Evolutionary conservation across 2,888 invertebrate species (phyloP), one percentile per base, ranked within the genome.

Genomic region (Eumacrocentrus americanus): DNA sequence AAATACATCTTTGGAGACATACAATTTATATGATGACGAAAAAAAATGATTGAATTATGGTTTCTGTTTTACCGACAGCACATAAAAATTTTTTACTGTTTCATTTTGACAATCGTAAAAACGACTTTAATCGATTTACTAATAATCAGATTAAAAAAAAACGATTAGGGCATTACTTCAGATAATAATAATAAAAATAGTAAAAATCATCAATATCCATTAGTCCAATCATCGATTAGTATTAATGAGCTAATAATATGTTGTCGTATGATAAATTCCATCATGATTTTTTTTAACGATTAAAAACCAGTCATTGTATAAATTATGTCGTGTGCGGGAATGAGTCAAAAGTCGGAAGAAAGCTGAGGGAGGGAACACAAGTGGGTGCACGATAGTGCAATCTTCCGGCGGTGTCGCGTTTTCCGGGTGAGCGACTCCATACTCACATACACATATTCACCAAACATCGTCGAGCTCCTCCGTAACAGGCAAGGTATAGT

Each of bases 321-420:
- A n/a, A n/a, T n/a, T n/a, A n/a, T n/a, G n/a, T n/a, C n/a, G 6
- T 40, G 6, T 12, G 16, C 7, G 14, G 16, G 53, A 18, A 46
- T 18, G 57, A 48, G 53, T 46, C n/a, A n/a, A n/a, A n/a, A n/a
- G n/a, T n/a, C n/a, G n/a, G n/a, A 16, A 16, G 50, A 50, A 18
- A 35, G 35, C 9, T 6, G 4, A 47, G 60, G 44, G 50, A 14
- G 61, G 65, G 67, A 68, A 67, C 77, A 75, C 75, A 75, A 77
- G 75, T 76, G 74, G 74, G 70, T 72, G 65, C 48, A 67, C 71
- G 72, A 76, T 73, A 77, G 76, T 72, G 72, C 72, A 76, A 77
- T 78, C 75, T 78, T 74, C 75, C 72, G 69, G 69, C 68, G 70
- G 70, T 74, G 75, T 74, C 75, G 75, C 72, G 75, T 75, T 78